Base-by-base conservation (phyloP, 2,888 invertebrate species). In the Oxytorus armatus region DNA sequence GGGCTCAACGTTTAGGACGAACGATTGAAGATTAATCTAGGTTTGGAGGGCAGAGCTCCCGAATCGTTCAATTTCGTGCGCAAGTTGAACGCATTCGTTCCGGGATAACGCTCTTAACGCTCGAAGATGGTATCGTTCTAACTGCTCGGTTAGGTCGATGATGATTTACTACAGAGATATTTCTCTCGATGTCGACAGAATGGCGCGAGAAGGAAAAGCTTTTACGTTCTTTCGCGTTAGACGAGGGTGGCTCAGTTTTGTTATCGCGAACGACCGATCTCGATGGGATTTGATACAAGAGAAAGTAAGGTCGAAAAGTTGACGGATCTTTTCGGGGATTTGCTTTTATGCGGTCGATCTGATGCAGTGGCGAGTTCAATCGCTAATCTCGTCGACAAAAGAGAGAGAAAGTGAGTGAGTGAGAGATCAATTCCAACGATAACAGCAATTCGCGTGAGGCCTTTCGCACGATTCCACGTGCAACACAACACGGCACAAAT, bases 21-120 rank as follows among this genome's bases (percentile, higher is more conserved):
- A 14, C 39, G 69, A 65, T 29, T 51, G 69, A 47, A 42, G 65
- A 65, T 47, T 47, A 65, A 47, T 65, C 65, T 29, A 47, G 47
- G 47, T 14, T 25, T 65, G 3, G 44, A 65, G 49, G 29, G n/a
- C n/a, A n/a, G 29, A 39, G 49, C 47, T 65, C 65, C 44, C 61
- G 72, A 59, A 72, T 51, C 65, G 53, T 72, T 74, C 76, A 77
- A 83, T 79, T 77, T 55, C 65, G 79, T 77, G 70, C 61, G 70
- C 72, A 79, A 68, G 70, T 75, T 79, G 49, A 21, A 29, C 73
- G 74, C 81, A 81, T 81, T 81, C 74, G 70, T 74, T 70, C n/a
- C 25, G 77, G 77, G 72, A 81, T 79, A 75, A 77, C 77, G 25
- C 23, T 21, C 55, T 49, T 65, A 36, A 77, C 53, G 77, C 23